Base-by-base conservation (phyloP, 30 jellyfish, hydroid and myxozoan genomes). In the Cassiopea andromeda region DNA sequence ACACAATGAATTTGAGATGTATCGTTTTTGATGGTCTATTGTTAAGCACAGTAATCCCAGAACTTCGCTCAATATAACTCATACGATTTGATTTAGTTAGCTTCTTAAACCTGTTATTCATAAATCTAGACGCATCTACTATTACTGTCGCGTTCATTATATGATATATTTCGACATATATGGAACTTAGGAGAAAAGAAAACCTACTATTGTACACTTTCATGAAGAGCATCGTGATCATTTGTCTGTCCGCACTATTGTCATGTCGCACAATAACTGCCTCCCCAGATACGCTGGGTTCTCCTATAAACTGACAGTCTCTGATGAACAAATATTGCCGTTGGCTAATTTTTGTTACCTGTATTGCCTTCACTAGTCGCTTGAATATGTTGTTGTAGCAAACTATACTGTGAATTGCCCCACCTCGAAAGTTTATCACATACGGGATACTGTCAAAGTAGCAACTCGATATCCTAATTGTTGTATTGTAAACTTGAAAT, bases 301-400 rank as follows among this genome's bases (percentile, higher is more conserved):
- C 57, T 15, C 79, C 79, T 12, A 16, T 43, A 54, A 70, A 70
- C 27, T 70, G 57, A 70, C 79, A 70, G 50, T 70, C 38, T 70
- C 38, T 70, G 5, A 70, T 70, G 12, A 1, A 14, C 15, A 70
- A 27, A 70, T 19, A 16, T 54, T 14, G 38, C 7, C 12, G 12
- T 3, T 16, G 38, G 49, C 79, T 3, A 38, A 70, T 1, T 43
- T 19, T 70, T 10, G 7, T 50, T 5, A 70, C 54, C 4, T 70
- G 49, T 10, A 77, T 60, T 13, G 85, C 85, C 58, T 12, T 46
- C 1, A 47, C 44, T 10, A 10, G 85, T 1, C 48, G 45, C 14
- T 46, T 48, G 73, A 77, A 77, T 27, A 49, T 7, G 47, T 19
- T 46, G 73, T 60, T 18, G 13, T 14, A 7, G 19, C 14, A 18